These are phyloP conservation scores for Pongo pygmaeus DNA, from an alignment of 2,113 vertebrate species.

Conservation along the genomic window DNA sequence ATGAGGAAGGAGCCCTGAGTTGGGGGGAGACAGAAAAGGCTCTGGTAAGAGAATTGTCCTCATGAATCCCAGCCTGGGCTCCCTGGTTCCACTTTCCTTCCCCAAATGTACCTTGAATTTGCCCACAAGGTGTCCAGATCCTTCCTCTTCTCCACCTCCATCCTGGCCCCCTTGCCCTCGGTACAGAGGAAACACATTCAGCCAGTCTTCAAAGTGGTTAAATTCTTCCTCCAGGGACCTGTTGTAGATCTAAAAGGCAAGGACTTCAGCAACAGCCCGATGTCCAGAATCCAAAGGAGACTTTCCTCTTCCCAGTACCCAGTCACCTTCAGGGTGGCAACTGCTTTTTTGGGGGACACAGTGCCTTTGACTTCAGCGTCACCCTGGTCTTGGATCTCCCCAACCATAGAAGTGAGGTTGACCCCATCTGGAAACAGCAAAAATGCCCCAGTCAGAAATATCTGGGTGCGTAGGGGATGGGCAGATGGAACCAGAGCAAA, in stretches of 20 bases:
- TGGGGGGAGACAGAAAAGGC: not conserved
- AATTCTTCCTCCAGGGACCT: conserved; percentile 93
- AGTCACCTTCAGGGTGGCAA: conserved; percentile 85
- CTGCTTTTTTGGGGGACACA: conserved; percentile 81
- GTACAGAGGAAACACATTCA: conserved; percentile 90
- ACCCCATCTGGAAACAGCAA: conserved; percentile 81
- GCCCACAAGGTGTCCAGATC: conserved; percentile 87
- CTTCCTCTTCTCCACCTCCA: conserved; percentile 88
- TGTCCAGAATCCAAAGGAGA: not conserved
- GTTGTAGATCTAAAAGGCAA: conserved; percentile 87
- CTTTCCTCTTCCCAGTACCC: not conserved
- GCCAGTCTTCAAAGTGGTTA: conserved; percentile 94
- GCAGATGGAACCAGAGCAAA: not conserved
- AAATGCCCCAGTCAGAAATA: conserved; percentile 18
- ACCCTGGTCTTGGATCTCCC: conserved; percentile 80
- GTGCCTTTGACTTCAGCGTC: conserved; percentile 79
- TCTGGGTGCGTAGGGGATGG: not conserved
- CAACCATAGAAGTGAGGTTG: conserved; percentile 81
- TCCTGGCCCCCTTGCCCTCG: conserved; percentile 90
- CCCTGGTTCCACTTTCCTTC: not conserved
- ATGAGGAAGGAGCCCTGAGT: conserved; percentile 93
- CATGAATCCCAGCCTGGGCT: not conserved
- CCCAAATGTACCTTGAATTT: conserved; percentile 93
- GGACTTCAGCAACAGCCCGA: not conserved
- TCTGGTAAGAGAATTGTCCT: not conserved